phyloP scores from a whole-genome alignment of 2,113 vertebrate genomes.

The Mustela nigripes region DNA sequence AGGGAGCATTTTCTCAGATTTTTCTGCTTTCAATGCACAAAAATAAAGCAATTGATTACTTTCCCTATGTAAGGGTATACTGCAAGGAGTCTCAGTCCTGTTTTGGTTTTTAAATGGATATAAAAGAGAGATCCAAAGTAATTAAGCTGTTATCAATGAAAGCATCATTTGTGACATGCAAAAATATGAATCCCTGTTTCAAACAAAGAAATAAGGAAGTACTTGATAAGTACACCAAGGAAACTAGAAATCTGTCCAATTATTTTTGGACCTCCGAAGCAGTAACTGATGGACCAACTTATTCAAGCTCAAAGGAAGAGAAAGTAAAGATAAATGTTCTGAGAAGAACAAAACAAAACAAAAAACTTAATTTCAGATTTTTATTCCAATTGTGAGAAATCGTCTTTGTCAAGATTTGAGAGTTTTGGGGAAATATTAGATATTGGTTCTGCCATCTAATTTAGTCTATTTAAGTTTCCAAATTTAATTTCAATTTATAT shows the following conservation, averaged over 20 bases:
- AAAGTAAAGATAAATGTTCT: not conserved
- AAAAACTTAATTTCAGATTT: constrained; percentile 10
- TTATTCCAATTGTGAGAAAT: not conserved
- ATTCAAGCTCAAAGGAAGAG: not conserved
- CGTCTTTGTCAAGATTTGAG: not conserved
- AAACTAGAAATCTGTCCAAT: not conserved
- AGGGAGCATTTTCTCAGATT: constrained; percentile 50
- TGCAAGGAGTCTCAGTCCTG: not conserved
- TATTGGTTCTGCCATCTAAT: not conserved
- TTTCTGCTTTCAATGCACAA: constrained; percentile 64
- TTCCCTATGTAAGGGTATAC: not conserved
- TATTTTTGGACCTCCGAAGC: not conserved
- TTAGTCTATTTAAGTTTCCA: not conserved
- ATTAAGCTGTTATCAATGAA: constrained; percentile 18
- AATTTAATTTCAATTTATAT: constrained; percentile 1
- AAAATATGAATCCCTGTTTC: constrained; percentile 16
- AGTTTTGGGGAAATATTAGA: not conserved
- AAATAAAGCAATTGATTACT: constrained; percentile 43
- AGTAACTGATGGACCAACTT: not conserved
- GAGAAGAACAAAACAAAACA: not conserved
- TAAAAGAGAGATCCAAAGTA: constrained; percentile 60
- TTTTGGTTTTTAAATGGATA: constrained; percentile 42
- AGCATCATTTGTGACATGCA: not conserved
- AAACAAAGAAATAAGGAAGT: not conserved
- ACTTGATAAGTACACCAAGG: not conserved